Percentiles rank a stretch among this genome's conserved stretches.
These are phyloP conservation scores for Leptestheria dahalacensis DNA, from an alignment of 1,140 invertebrate genomes.

Conservation along the genomic window DNA sequence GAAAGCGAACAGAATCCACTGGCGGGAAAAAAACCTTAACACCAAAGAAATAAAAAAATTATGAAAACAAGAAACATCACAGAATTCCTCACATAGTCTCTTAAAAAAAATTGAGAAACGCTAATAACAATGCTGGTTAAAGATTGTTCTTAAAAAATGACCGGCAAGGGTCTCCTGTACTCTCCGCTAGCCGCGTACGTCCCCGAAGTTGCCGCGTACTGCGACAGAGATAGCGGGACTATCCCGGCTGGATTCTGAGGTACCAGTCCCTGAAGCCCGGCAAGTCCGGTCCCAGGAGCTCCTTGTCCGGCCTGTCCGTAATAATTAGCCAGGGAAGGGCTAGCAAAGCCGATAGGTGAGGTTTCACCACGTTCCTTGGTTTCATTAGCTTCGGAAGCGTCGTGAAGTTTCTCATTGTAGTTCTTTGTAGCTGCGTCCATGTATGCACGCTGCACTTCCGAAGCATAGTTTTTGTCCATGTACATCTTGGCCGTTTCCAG, in stretches of 20 bases:
- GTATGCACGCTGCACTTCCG: conserved; percentile 13
- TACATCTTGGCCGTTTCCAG: conserved; percentile 51
- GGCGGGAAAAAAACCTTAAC: not conserved
- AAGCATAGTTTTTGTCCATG: conserved; percentile 36
- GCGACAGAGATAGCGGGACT: conserved; percentile 42
- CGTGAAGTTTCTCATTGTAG: conserved; percentile 1
- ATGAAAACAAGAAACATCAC: no score
- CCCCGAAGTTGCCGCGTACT: conserved; percentile 34
- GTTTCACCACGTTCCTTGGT: not conserved
- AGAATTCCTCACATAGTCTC: no score
- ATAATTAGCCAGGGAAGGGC: conserved; percentile 9
- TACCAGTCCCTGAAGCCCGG: conserved; percentile 38
- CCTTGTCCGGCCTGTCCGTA: conserved; percentile 31
- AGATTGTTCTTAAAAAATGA: conserved; percentile 84
- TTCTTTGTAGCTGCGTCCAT: conserved; percentile 5
- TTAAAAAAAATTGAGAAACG: no score
- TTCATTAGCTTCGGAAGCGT: not conserved
- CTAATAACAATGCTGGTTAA: no score
- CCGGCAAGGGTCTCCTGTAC: conserved; percentile 60
- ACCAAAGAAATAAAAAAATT: no score
- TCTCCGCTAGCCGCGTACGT: conserved; percentile 38
- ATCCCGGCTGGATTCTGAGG: conserved; percentile 33
- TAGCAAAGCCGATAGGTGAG: not conserved
- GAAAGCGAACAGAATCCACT: not conserved
- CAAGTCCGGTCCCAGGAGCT: conserved; percentile 32